Conservation (phyloP, 2,797 vertebrate species). For the Lepidocolaptes lacrymiger region DNA sequence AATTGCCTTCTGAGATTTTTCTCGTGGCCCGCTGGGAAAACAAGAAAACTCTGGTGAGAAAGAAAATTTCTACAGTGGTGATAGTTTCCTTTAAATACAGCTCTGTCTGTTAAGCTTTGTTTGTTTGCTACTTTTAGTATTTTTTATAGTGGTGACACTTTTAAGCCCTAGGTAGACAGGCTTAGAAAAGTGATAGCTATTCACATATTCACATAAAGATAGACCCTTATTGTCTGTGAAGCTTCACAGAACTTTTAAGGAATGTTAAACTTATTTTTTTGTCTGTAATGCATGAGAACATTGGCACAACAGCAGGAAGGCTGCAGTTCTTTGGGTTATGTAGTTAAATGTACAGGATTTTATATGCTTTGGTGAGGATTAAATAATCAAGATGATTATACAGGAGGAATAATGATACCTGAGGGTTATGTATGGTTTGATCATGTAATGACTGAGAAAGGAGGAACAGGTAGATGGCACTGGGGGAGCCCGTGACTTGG, state of each 20-base stretch:
- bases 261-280: not conserved
- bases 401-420: not conserved
- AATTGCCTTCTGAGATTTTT: conserved; percentile 93
- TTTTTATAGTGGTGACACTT: not conserved
- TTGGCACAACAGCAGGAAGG: not conserved
- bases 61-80: not conserved
- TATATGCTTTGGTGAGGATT: not conserved
- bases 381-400: not conserved
- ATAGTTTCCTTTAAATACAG: not conserved
- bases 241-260: not conserved
- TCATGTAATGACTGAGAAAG: not conserved
- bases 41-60: not conserved
- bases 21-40: conserved; percentile 82
- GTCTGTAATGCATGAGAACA: not conserved
- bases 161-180: not conserved
- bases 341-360: not conserved
- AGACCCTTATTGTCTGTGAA: not conserved
- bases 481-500: no score
- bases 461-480: fast-evolving
- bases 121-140: not conserved
- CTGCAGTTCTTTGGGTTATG: not conserved
- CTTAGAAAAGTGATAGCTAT: not conserved
- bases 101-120: not conserved
- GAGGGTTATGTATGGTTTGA: not conserved
- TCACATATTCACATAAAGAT: no score